Evolutionary conservation across 2,888 invertebrate species (phyloP), one percentile per base, ranked within the genome.

Genomic region (Parnassius apollo): DNA sequence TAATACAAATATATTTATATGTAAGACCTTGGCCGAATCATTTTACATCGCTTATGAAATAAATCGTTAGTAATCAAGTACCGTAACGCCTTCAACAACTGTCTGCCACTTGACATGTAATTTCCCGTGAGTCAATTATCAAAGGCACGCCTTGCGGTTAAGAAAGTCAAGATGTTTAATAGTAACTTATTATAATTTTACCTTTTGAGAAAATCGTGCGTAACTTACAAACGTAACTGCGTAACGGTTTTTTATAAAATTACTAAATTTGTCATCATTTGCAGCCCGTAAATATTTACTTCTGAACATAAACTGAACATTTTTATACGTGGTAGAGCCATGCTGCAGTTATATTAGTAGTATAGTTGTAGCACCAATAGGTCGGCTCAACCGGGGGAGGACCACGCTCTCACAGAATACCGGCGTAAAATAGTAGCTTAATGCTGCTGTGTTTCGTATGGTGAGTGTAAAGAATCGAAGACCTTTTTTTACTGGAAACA

Each of bases 61-160:
- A 90, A 91, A 90, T 90, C 85, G 90, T 90, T 89, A 88, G 89
- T 90, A 90, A 91, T 91, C 89, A 91, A 75, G 74, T 75, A 72
- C 65, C 78, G 83, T 89, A 85, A 91, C 85, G 90, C 88, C 91
- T 89, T 91, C 91, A 88, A 85, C 90, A 90, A 91, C 88, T 91
- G 90, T 91, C 91, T 88, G 78, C 78, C 76, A 78, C 76, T 76
- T 83, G 91, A 90, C 91, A 81, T 89, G 90, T 90, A 91, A 91
- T 91, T 91, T 91, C 91, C 90, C 86, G 80, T 75, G 83, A 84
- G 89, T 90, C 91, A 91, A 91, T 91, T 91, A 89, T 90, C 82
- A 86, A 81, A 80, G 52, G 78, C 78, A 78, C 75, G 70, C 75
- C 72, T 74, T 82, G 84, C 84, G 84, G 85, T 83, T 81, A 83